Evolutionary conservation across 2,888 invertebrate species (phyloP).

Genomic region (Lypha dubia): DNA sequence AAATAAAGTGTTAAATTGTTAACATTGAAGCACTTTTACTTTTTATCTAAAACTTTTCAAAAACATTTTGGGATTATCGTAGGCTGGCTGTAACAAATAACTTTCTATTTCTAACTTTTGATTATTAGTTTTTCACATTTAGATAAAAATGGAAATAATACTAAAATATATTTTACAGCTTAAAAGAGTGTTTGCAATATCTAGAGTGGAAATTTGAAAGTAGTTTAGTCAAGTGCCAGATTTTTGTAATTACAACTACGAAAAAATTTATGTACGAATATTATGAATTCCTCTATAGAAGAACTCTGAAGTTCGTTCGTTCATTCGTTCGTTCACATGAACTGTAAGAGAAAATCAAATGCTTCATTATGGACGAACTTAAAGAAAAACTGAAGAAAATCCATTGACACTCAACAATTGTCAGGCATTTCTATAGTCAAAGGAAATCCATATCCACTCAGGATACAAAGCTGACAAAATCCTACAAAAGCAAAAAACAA

Average conservation of each 20-base stretch:
- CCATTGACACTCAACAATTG: slow-evolving; percentile 45
- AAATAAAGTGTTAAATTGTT: slow-evolving; percentile 40
- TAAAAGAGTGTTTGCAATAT: slow-evolving; percentile 10
- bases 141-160: slow-evolving; percentile 24
- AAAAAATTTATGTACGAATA: neutral
- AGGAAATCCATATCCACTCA: slow-evolving; percentile 44
- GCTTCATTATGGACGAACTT: neutral
- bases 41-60: slow-evolving; percentile 24
- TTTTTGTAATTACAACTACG: neutral
- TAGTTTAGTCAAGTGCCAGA: neutral
- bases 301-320: neutral
- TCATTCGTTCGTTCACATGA: too few species aligned
- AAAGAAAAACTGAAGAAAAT: slow-evolving; percentile 17
- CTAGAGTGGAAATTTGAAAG: neutral
- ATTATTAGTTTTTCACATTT: slow-evolving; percentile 7
- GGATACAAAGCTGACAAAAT: slow-evolving; percentile 27
- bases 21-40: slow-evolving; percentile 48
- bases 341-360: neutral
- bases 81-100: slow-evolving; percentile 29
- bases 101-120: slow-evolving; percentile 23
- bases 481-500: slow-evolving; percentile 27
- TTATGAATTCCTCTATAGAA: neutral
- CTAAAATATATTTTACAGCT: neutral
- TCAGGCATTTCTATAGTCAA: slow-evolving; percentile 33
- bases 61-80: slow-evolving; percentile 43